Conservation (phyloP, 1,140 invertebrate genomes). For the Antheraea mylitta region DNA sequence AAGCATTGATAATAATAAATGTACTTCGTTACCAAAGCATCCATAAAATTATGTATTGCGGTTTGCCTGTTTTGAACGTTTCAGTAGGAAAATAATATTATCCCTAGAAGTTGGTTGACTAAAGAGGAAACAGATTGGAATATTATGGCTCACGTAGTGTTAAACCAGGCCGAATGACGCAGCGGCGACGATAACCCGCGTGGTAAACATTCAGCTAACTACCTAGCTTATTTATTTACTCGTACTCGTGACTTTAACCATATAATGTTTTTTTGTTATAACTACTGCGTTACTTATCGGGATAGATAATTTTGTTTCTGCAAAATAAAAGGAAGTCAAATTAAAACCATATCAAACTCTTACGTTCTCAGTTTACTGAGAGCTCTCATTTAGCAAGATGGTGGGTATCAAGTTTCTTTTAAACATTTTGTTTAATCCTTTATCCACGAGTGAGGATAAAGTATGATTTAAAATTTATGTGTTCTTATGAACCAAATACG, state of each 20-base stretch:
- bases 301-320: too few species aligned
- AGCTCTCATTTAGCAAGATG: too few species aligned
- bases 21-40: neutral
- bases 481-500: too few species aligned
- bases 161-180: neutral
- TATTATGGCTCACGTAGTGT: neutral
- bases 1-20: neutral
- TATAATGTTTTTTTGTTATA: neutral
- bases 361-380: too few species aligned
- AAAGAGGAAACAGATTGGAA: constrained; percentile 1
- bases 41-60: neutral
- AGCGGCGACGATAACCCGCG: neutral
- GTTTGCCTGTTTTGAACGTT: neutral
- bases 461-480: too few species aligned
- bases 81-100: neutral
- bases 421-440: too few species aligned
- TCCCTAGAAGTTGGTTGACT: neutral
- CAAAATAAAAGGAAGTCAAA: too few species aligned
- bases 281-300: too few species aligned
- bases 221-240: neutral
- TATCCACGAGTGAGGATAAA: too few species aligned
- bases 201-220: neutral
- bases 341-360: too few species aligned
- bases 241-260: neutral
- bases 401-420: too few species aligned